Percentiles rank a stretch among this genome's conserved stretches.
Evolutionary conservation across 2,797 vertebrate species (phyloP).

Genomic region (Falco cherrug): DNA sequence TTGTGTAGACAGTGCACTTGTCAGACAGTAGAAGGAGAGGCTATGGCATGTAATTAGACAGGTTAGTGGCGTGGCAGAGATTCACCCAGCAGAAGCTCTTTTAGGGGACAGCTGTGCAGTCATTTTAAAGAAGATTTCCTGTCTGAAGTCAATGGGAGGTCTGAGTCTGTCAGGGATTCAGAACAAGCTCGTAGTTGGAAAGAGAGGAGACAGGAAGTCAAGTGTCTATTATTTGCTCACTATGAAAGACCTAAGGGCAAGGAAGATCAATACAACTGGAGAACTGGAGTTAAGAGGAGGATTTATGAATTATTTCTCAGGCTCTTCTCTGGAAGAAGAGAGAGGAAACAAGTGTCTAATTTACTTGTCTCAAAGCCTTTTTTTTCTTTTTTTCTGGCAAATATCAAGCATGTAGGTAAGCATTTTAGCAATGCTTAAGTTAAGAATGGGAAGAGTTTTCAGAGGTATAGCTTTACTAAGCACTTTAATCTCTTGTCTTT

Average conservation of each 20-base stretch:
- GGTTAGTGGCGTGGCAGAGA: background rate
- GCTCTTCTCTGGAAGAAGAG: background rate
- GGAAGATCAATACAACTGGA: slow-evolving; percentile 28
- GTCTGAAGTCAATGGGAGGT: background rate
- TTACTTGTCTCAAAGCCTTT: background rate
- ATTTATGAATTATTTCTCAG: slow-evolving; percentile 51
- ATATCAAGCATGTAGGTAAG: background rate
- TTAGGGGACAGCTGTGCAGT: background rate
- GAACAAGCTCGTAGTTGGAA: background rate
- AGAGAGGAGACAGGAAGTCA: slow-evolving; percentile 1
- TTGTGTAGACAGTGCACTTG: background rate
- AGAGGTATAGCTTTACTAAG: background rate
- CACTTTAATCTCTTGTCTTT: background rate
- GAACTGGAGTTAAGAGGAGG: background rate
- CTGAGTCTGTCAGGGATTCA: background rate
- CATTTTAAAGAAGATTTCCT: slow-evolving; percentile 14
- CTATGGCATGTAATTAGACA: background rate
- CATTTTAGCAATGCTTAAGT: background rate
- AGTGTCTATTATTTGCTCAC: slow-evolving; percentile 21
- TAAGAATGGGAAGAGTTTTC: background rate
- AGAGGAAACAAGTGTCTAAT: background rate
- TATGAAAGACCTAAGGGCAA: slow-evolving; percentile 1
- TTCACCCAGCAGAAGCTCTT: background rate
- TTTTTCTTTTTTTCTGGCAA: background rate
- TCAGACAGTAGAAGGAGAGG: background rate